Base-by-base conservation (phyloP, 2,888 invertebrate genomes). In the Noctua comes region DNA sequence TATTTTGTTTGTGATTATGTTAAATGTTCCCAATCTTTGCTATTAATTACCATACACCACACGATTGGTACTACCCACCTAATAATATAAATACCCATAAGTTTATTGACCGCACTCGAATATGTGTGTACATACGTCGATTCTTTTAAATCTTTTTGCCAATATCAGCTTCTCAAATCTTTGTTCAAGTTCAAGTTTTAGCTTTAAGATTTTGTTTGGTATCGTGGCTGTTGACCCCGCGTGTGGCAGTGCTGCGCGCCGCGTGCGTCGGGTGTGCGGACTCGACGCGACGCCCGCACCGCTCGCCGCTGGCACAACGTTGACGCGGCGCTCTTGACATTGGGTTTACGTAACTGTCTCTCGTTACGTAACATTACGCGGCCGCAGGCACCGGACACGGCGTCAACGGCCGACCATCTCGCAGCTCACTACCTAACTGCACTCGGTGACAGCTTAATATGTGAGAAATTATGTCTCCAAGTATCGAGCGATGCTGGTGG, bases 251-350 rank as follows among this genome's bases (percentile, higher is more conserved):
- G 76, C 48, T 76, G 77, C 8, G 31, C 51, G 64, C 65, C 76
- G 78, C 79, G 82, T 74, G 71, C 74, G 78, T 59, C 68, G 64
- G 43, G 77, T 72, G 73, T 77, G 77, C 77, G 80, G 80, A 75
- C 73, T 73, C 73, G 71, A 73, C 73, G 79, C 73, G 71, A 73
- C 73, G 79, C 81, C 48, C 48, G 82, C 46, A 57, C 69, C 24
- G 62, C 36, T 31, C 62, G n/a, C n/a, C 68, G 82, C 80, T 81
- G 86, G 75, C 85, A 70, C 82, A 74, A 81, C 85, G 89, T 91
- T 90, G 92, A 91, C 92, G 92, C 90, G 88, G 89, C 91, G 95
- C 83, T 95, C 96, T 95, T 96, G 96, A 96, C 96, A 96, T 95
- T 96, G 96, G 91, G 87, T 92, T 93, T 93, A 91, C 93, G 92